phyloP scores from a whole-genome alignment of 2,888 invertebrate species.

The Craniophora ligustri region DNA sequence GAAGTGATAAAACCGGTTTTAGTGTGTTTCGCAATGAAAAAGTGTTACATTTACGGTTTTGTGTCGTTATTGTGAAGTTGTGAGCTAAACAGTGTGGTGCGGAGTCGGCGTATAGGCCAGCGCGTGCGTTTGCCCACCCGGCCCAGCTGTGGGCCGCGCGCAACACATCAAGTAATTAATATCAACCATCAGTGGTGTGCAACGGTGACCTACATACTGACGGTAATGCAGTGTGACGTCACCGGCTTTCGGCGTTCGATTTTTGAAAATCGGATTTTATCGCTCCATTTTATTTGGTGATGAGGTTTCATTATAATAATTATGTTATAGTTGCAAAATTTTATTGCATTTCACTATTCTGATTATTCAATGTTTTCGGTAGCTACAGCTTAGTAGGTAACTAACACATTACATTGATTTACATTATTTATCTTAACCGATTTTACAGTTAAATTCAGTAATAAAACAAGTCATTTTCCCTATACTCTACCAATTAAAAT shows the following conservation, averaged over 20 bases:
- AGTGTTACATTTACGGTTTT: constrained; percentile 30
- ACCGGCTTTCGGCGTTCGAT: constrained; percentile 51
- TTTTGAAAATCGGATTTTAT: constrained; percentile 38
- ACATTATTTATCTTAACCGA: too few species aligned
- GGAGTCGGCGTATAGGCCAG: neutral
- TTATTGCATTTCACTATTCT: too few species aligned
- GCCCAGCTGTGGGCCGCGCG: constrained; percentile 2
- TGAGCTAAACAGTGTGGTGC: constrained; percentile 24
- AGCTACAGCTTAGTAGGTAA: too few species aligned
- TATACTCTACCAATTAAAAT: too few species aligned
- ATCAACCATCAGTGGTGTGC: constrained; percentile 37
- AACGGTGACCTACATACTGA: constrained; percentile 52
- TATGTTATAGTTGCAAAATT: neutral
- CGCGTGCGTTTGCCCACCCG: constrained; percentile 18
- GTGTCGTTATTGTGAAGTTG: constrained; percentile 38
- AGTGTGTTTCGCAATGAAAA: constrained; percentile 36
- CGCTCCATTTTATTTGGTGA: constrained; percentile 13
- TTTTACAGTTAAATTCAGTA: too few species aligned
- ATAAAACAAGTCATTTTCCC: too few species aligned
- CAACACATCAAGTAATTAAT: constrained; percentile 19
- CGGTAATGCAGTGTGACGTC: constrained; percentile 59
- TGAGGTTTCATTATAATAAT: constrained; percentile 16
- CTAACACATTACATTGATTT: too few species aligned
- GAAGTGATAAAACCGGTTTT: constrained; percentile 16
- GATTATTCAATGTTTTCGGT: too few species aligned